Conservation (phyloP, 2,113 vertebrate species). For the Brienomyrus longianalis region DNA sequence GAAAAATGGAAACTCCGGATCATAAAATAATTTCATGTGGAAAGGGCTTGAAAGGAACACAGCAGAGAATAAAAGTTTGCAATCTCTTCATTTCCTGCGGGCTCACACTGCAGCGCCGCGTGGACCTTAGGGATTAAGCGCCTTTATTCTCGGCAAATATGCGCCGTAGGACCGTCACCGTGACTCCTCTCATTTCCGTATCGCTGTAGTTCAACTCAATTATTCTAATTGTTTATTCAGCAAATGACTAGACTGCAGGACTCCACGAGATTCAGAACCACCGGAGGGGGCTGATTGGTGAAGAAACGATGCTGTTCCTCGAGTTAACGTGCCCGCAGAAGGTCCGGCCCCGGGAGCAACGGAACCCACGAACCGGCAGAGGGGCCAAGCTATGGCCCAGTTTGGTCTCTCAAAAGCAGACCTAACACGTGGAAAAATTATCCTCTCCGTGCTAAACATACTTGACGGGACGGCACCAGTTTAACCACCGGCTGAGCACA, state of each 20-base stretch:
- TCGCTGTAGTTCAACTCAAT: constrained; percentile 31
- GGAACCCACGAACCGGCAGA: background rate
- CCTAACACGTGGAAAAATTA: constrained; percentile 21
- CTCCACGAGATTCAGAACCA: constrained; percentile 20
- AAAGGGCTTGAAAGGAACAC: background rate
- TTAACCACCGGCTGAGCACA: background rate
- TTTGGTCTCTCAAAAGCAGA: constrained; percentile 38
- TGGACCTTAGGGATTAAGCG: constrained; percentile 33
- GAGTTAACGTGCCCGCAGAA: background rate
- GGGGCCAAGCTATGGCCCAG: constrained; percentile 33
- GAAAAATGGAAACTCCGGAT: constrained; percentile 24
- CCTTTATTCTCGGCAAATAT: constrained; percentile 31
- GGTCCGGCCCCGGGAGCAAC: background rate
- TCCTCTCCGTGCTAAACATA: constrained; percentile 35
- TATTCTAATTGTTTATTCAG: constrained; percentile 39
- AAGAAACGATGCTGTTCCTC: background rate
- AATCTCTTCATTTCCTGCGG: constrained; percentile 24
- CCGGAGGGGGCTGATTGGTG: background rate
- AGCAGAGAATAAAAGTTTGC: constrained; percentile 28
- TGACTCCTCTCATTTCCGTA: constrained; percentile 23
- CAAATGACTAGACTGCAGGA: constrained; percentile 32
- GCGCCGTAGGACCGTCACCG: constrained; percentile 22
- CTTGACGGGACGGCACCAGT: constrained; percentile 22
- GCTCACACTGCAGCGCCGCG: constrained; percentile 18
- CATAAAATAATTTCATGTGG: constrained; percentile 37